A percentile compares a stretch with the other conserved stretches of the same genome.
Evolutionary conservation across 2,797 vertebrate species (phyloP).

Genomic region (Ctenopoma multispine): DNA sequence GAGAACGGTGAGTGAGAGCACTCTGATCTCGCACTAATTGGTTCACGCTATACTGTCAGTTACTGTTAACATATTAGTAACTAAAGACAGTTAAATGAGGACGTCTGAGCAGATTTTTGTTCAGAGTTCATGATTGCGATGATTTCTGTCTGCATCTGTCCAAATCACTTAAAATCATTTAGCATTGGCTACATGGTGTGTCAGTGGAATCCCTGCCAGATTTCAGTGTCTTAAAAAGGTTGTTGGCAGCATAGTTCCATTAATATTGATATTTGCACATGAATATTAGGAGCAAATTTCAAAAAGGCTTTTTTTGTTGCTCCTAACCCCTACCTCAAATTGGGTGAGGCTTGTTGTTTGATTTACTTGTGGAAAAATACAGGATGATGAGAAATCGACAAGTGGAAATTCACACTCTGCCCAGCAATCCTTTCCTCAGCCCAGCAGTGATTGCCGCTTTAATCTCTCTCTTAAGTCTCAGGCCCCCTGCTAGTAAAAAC

Average conservation of each 20-base stretch:
- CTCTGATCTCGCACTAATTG: constrained; percentile 17
- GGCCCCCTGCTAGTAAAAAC: constrained; percentile 28
- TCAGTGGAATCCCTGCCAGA: constrained; percentile 19
- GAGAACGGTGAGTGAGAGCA: not conserved
- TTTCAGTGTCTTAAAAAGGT: constrained; percentile 45
- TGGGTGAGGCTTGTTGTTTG: constrained; percentile 1
- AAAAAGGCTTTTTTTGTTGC: not conserved
- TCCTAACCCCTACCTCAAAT: not conserved
- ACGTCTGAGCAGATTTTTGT: constrained; percentile 9
- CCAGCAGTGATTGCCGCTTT: constrained; percentile 43
- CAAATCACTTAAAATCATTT: constrained; percentile 20
- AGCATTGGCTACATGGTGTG: constrained; percentile 4
- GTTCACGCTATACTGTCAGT: constrained; percentile 27
- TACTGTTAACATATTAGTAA: constrained; percentile 20
- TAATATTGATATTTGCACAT: constrained; percentile 56
- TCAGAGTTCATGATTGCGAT: constrained; percentile 29
- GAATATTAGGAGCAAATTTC: constrained; percentile 30
- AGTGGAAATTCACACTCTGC: constrained; percentile 41
- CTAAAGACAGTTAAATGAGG: constrained; percentile 6
- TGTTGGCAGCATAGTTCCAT: constrained; percentile 44
- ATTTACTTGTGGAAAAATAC: constrained; percentile 44
- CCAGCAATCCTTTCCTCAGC: constrained; percentile 4
- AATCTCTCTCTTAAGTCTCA: constrained; percentile 48
- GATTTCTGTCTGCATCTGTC: constrained; percentile 43
- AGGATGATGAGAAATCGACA: constrained; percentile 47